Evolutionary conservation across 2,113 vertebrate species (phyloP), one percentile per base, ranked within the genome.

Genomic region (Falcunculus frontatus): DNA sequence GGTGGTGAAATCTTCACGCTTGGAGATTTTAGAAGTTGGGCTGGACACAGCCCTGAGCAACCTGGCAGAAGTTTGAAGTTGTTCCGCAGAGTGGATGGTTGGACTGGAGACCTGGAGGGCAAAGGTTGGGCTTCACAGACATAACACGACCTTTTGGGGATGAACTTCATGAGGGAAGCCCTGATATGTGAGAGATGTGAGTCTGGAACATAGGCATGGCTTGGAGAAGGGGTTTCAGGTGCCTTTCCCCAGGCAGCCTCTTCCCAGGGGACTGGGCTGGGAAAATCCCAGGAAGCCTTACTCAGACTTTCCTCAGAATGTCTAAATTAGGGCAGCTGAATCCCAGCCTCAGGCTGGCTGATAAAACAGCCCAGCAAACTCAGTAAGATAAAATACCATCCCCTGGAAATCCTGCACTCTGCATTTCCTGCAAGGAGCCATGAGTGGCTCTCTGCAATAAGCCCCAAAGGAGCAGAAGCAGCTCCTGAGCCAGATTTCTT

Each of bases 201-300:
- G 33, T 21, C 32, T 2, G 1, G 67, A 82, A 23, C 44, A 3
- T 6, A 17, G 41, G 37, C 46, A n/a, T 21, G 23, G 46, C 57
- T 73, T 53, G n/a, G 57, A 69, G 49, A 57, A 79, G 53, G 47
- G 33, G 35, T 90, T 94, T 46, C 46, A 49, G 22, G 4, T 41
- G 25, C 50, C 26, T 86, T 69, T 73, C 44, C 32, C 33, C 53
- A 68, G 41, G 27, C 75, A 76, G 4, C 3, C 16, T 68, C 52
- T 87, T 82, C 19, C 7, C 79, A 37, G 53, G 22, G 25, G 32
- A 33, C 49, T 33, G 64, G n/a, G 53, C 59, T 87, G 82, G 65
- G 75, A 78, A 95, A 96, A 90, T 23, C 84, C 82, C 23, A 2
- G 29, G 12, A 67, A 88, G 42, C 19, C 32, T 77, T 94, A 92